These are phyloP conservation scores for Onthophagus taurus DNA, from an alignment of 1,140 invertebrate species.

Conservation along the genomic window DNA sequence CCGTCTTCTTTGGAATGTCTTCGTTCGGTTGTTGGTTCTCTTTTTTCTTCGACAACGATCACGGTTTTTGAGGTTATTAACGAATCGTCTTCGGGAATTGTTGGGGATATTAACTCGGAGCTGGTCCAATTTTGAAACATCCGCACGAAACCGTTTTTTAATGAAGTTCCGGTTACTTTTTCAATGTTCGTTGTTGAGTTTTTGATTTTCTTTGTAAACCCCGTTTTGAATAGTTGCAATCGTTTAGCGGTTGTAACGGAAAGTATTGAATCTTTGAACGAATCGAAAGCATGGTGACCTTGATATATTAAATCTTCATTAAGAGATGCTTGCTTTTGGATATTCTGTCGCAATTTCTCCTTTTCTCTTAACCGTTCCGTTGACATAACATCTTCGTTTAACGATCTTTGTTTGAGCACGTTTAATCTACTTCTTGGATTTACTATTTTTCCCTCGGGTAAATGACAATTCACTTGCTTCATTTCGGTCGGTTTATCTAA, in stretches of 20 bases:
- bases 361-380: constrained; percentile 72
- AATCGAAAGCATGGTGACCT: constrained; percentile 55
- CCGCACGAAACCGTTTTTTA: constrained; percentile 31
- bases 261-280: constrained; percentile 62
- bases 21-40: constrained; percentile 41
- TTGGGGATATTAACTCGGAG: constrained; percentile 27
- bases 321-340: constrained; percentile 79
- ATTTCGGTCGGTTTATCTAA: constrained; percentile 55
- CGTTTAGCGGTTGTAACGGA: constrained; percentile 64
- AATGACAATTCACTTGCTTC: constrained; percentile 47
- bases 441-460: constrained; percentile 47
- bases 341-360: constrained; percentile 71
- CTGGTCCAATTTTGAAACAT: constrained; percentile 38
- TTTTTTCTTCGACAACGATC: constrained; percentile 19
- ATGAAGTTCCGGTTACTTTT: constrained; percentile 58
- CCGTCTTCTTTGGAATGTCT: constrained; percentile 70
- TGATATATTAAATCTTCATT: constrained; percentile 79
- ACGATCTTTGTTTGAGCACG: constrained; percentile 75
- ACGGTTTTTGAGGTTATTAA: constrained; percentile 12
- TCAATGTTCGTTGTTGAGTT: constrained; percentile 71
- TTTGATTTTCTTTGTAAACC: constrained; percentile 60
- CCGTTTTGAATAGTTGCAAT: constrained; percentile 75
- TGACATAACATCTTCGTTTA: constrained; percentile 84
- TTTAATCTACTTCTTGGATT: constrained; percentile 40
- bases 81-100: constrained; percentile 27